Conservation (phyloP, 2,113 vertebrate species). For the Lanius collurio region DNA sequence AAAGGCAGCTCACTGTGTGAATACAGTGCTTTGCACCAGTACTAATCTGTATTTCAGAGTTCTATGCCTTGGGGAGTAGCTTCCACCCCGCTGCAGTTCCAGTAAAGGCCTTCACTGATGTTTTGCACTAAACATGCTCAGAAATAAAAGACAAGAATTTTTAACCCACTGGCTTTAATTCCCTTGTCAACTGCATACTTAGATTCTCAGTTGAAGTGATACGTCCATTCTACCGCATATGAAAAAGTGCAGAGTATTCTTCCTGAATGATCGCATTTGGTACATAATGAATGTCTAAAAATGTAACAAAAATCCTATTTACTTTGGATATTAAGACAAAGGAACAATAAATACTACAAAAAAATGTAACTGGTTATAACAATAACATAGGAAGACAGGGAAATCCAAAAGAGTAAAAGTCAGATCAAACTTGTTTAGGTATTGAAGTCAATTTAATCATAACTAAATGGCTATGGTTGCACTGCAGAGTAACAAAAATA, state of each 20-base stretch:
- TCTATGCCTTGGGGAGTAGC: neutral
- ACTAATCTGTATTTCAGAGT: neutral
- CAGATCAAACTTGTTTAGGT: neutral
- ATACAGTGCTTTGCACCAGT: neutral
- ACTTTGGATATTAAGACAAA: neutral
- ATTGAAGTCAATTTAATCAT: neutral
- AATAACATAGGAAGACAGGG: neutral
- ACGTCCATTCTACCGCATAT: rapidly evolving
- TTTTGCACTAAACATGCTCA: neutral
- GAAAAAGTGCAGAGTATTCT: neutral
- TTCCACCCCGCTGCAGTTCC: neutral
- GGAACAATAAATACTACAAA: neutral
- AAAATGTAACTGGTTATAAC: neutral
- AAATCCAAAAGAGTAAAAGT: neutral
- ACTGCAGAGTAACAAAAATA: neutral
- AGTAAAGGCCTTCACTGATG: neutral
- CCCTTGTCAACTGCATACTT: neutral
- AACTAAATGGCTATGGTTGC: neutral
- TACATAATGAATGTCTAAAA: neutral
- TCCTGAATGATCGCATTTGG: neutral
- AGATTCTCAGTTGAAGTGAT: neutral
- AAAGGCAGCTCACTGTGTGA: neutral
- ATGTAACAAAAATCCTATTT: neutral
- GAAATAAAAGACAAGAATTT: neutral
- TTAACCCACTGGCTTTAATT: neutral